Base-by-base conservation (phyloP, 2,888 invertebrate species). In the Dichetophora obliterata region DNA sequence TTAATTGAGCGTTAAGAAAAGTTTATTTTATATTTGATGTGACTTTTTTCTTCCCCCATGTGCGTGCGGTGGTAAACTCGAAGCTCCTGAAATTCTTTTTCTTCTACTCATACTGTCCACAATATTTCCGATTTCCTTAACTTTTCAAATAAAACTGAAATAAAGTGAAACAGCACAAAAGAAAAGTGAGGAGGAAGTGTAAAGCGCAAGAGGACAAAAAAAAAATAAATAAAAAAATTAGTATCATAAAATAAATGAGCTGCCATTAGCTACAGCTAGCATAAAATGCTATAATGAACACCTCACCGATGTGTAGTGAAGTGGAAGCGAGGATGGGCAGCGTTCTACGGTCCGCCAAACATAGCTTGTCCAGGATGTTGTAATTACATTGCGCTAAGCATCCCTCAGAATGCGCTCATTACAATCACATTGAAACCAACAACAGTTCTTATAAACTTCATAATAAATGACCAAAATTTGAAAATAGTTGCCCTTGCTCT, bases 211-310 rank as follows among this genome's bases (percentile, higher is more conserved):
- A 63, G 14, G 8, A 37, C 22, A 66, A 65, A 52, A 63, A 9
- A 5, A 37, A 70, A 54, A 48, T n/a, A 52, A 22, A 65, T 69
- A 14, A 19, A 72, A 70, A 59, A 77, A 50, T 48, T 52, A 71
- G 63, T 74, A 77, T 75, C 66, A 70, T 74, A 70, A 77, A 79
- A 77, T 77, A 79, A 79, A 79, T 79, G 77, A 77, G 74, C 71
- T 57, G 72, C 71, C 79, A 79, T 79, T 79, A 79, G 77, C 77
- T 79, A 77, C 24, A 61, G 77, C 73, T 48, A 68, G 24, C 73
- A 77, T 77, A 69, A 79, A 75, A 68, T 19, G 22, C 68, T n/a
- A 19, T 27, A 68, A 50, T 48, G 50, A 52, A 68, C 68, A 31
- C 27, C n/a, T n/a, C 31, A 31, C 31, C 27, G 16, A 27, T 22